These are phyloP conservation scores for Phaonia tiefii DNA, from an alignment of 2,888 invertebrate genomes.

Conservation along the genomic window DNA sequence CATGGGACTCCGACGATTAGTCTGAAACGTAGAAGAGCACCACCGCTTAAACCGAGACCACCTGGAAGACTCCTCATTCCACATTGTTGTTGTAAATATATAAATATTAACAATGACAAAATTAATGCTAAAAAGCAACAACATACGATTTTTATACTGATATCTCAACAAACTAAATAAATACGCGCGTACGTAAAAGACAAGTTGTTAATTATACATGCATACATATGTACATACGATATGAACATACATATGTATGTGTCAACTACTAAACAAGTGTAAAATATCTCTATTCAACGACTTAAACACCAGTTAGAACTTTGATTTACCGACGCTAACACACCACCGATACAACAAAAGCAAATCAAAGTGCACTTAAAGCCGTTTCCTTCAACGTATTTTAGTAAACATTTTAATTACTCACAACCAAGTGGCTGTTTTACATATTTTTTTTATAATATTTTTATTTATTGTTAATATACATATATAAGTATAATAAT, in stretches of 20 bases:
- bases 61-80: constrained; percentile 69
- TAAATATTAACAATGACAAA: constrained; percentile 32
- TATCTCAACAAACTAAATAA: too few relatives aligned
- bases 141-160: too few relatives aligned
- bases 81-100: neutral
- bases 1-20: constrained; percentile 73
- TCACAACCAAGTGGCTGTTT: constrained; percentile 3
- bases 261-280: constrained; percentile 51
- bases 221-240: too few relatives aligned
- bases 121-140: neutral
- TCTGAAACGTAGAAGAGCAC: constrained; percentile 73
- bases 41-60: constrained; percentile 76
- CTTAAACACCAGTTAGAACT: constrained; percentile 39
- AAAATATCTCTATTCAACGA: constrained; percentile 40
- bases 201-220: constrained; percentile 50
- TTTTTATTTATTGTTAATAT: neutral
- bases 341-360: neutral
- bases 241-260: too few relatives aligned
- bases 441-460: constrained; percentile 1
- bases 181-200: neutral
- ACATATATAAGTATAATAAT: neutral
- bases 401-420: neutral
- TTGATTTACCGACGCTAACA: neutral
- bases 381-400: neutral
- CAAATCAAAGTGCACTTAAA: constrained; percentile 17